These are phyloP conservation scores for Orthonevra nobilis DNA, from an alignment of 2,888 invertebrate species.

Conservation along the genomic window DNA sequence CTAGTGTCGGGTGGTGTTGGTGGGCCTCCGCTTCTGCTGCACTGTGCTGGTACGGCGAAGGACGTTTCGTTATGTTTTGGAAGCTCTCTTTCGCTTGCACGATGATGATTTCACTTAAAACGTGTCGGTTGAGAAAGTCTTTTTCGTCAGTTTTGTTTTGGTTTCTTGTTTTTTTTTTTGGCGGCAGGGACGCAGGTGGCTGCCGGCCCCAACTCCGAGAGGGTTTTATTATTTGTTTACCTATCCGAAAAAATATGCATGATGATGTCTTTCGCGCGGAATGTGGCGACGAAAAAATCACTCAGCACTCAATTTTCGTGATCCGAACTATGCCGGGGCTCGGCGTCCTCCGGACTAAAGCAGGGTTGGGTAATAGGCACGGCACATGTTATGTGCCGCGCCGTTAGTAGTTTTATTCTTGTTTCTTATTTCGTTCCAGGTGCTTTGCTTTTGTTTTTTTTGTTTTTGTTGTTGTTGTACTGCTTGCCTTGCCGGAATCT, in stretches of 20 bases:
- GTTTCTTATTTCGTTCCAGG: constrained; percentile 49
- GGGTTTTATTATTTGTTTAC: constrained; percentile 69
- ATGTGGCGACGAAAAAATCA: constrained; percentile 67
- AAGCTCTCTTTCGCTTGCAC: constrained; percentile 54
- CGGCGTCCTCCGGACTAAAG: constrained; percentile 29
- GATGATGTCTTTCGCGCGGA: constrained; percentile 66
- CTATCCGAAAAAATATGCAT: constrained; percentile 70
- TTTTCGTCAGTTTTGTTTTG: constrained; percentile 67
- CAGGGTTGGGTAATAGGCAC: constrained; percentile 62
- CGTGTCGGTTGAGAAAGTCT: constrained; percentile 71
- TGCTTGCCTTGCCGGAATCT: constrained; percentile 46
- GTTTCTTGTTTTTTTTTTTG: no score
- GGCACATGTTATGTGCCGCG: constrained; percentile 66
- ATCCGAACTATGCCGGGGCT: constrained; percentile 62
- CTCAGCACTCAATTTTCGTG: constrained; percentile 69
- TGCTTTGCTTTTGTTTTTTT: constrained; percentile 43
- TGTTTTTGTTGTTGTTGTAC: no score
- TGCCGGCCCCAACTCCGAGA: constrained; percentile 18
- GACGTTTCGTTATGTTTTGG: constrained; percentile 69
- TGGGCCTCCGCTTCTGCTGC: no score
- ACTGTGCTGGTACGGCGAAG: constrained; percentile 60
- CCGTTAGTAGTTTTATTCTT: constrained; percentile 65
- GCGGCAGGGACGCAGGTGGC: constrained; percentile 36
- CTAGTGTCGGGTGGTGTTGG: constrained; percentile 26
- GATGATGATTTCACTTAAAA: constrained; percentile 70